Conservation (phyloP, 2,888 invertebrate species). For the Cremastobaeus sp. region DNA sequence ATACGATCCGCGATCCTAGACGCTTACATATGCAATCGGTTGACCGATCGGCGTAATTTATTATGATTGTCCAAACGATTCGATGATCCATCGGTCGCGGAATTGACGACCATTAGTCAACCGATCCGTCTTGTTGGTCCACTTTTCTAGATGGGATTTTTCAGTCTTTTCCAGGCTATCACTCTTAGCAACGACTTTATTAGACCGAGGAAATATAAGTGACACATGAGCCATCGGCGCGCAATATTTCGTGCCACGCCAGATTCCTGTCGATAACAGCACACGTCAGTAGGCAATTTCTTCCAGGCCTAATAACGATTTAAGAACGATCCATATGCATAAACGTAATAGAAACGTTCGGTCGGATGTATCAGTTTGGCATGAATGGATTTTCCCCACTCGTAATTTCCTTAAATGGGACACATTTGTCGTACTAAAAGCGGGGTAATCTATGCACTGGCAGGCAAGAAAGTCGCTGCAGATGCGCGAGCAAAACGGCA, state of each 20-base stretch:
- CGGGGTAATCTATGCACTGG: slow-evolving; percentile 17
- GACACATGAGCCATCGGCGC: slow-evolving; percentile 28
- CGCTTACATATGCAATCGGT: too few species aligned
- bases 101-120: too few species aligned
- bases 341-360: slow-evolving; percentile 42
- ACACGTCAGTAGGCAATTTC: slow-evolving; percentile 22
- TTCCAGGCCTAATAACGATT: slow-evolving; percentile 31
- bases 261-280: slow-evolving; percentile 31
- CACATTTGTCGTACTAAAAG: slow-evolving; percentile 31
- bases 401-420: slow-evolving; percentile 26
- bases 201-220: slow-evolving; percentile 22
- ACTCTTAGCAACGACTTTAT: slow-evolving; percentile 43
- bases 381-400: slow-evolving; percentile 21
- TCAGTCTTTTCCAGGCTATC: too few species aligned
- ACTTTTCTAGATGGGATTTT: too few species aligned
- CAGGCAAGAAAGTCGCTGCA: slow-evolving; percentile 20
- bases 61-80: too few species aligned
- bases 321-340: slow-evolving; percentile 29
- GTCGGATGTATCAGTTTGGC: slow-evolving; percentile 36
- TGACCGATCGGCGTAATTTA: too few species aligned
- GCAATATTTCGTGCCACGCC: slow-evolving; percentile 22
- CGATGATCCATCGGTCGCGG: too few species aligned
- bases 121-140: too few species aligned
- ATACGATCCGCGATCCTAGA: too few species aligned
- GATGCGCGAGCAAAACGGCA: slow-evolving; percentile 10